Conservation (phyloP, 2,888 invertebrate species). For the Athalia circularis region DNA sequence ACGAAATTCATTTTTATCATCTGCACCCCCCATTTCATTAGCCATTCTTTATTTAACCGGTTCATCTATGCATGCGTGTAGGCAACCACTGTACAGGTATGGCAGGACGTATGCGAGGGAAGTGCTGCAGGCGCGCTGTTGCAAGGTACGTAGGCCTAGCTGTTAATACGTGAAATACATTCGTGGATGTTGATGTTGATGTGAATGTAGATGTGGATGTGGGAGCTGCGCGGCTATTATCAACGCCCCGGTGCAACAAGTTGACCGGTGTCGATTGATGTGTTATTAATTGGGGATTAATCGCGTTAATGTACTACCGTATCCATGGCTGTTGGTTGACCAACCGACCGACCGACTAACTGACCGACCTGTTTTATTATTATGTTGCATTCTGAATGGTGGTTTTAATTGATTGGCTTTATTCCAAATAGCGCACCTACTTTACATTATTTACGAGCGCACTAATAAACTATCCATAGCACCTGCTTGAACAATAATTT, state of each 20-base stretch:
- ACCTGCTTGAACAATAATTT: too few species aligned
- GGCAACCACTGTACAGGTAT: neutral
- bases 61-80: too few species aligned
- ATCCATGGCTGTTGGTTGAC: conserved; percentile 53
- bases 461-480: too few species aligned
- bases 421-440: conserved; percentile 59
- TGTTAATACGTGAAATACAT: neutral
- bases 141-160: neutral
- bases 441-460: neutral
- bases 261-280: conserved; percentile 73
- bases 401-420: conserved; percentile 69
- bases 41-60: too few species aligned
- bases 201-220: neutral
- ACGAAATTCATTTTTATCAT: too few species aligned
- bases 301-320: conserved; percentile 71
- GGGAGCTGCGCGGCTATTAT: conserved; percentile 56
- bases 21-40: too few species aligned
- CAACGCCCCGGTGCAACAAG: conserved; percentile 70
- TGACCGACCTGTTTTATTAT: conserved; percentile 65
- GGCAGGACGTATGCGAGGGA: neutral
- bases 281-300: conserved; percentile 74
- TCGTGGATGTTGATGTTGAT: neutral
- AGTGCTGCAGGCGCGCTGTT: too few species aligned
- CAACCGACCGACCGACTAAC: conserved; percentile 34
- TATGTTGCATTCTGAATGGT: conserved; percentile 64